These are phyloP conservation scores for Cynoglossus semilaevis DNA, from an alignment of 2,113 vertebrate genomes.

Conservation along the genomic window DNA sequence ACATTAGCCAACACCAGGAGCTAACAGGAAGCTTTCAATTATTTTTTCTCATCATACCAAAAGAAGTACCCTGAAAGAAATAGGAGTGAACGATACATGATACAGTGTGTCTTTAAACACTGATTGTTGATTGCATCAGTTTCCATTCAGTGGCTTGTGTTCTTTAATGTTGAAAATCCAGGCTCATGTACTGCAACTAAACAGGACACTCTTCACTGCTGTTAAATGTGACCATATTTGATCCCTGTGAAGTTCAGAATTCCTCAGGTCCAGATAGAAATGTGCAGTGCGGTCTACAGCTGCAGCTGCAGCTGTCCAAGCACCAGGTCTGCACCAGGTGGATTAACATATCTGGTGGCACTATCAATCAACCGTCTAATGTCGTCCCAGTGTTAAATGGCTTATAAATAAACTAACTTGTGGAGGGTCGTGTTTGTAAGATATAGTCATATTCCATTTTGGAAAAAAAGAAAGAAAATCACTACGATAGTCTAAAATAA, in stretches of 20 bases:
- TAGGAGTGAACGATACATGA: too few species aligned
- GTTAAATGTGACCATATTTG: constrained; percentile 27
- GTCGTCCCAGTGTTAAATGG: constrained; percentile 56
- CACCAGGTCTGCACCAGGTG: constrained; percentile 28
- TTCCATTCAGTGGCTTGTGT: too few species aligned
- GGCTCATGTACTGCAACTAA: constrained; percentile 9
- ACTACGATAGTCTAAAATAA: too few species aligned
- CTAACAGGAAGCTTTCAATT: too few species aligned
- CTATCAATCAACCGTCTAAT: constrained; percentile 58
- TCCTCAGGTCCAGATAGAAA: constrained; percentile 32
- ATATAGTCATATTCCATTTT: constrained; percentile 42
- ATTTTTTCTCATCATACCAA: too few species aligned
- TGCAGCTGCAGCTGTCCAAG: constrained; percentile 45
- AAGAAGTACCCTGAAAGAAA: too few species aligned
- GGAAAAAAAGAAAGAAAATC: too few species aligned
- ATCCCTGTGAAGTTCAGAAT: constrained; percentile 13
- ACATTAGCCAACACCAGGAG: too few species aligned
- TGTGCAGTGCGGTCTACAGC: constrained; percentile 31
- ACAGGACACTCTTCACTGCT: constrained; percentile 6
- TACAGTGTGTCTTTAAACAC: too few species aligned
- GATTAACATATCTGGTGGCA: constrained; percentile 52
- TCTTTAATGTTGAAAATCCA: not conserved
- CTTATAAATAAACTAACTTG: constrained; percentile 63
- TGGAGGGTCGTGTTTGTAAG: constrained; percentile 41
- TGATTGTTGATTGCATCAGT: too few species aligned